Percentiles rank a stretch among this genome's conserved stretches.
Conservation (phyloP, 2,888 invertebrate genomes). For the Cepaea hortensis region DNA sequence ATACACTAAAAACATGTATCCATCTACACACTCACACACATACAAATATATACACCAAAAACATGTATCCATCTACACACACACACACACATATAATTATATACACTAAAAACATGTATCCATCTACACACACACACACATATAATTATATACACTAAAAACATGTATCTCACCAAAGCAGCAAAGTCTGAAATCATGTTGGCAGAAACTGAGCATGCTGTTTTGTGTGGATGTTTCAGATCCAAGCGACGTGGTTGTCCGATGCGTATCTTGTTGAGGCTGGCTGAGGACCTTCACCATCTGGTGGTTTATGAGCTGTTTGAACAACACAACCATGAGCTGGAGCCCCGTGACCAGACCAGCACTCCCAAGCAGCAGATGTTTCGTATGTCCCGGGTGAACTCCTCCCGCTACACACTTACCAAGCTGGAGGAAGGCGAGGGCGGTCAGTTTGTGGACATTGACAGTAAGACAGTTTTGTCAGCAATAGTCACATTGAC, state of each 20-base stretch:
- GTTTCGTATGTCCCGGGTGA: conserved; percentile 41
- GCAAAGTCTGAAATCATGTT: too few species aligned
- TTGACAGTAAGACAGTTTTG: conserved; percentile 38
- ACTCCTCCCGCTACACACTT: conserved; percentile 41
- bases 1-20: too few species aligned
- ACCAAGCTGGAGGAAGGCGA: conserved; percentile 45
- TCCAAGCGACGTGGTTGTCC: conserved; percentile 46
- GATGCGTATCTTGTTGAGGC: conserved; percentile 45
- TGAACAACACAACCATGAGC: conserved; percentile 46
- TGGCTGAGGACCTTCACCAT: conserved; percentile 47
- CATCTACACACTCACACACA: too few species aligned
- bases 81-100: too few species aligned
- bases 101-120: too few species aligned
- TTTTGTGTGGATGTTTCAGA: neutral
- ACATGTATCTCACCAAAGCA: too few species aligned
- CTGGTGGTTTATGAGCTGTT: conserved; percentile 46
- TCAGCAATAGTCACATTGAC: too few species aligned
- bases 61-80: too few species aligned
- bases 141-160: too few species aligned
- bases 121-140: too few species aligned
- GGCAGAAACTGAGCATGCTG: too few species aligned
- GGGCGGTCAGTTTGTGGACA: conserved; percentile 39
- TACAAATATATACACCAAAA: too few species aligned
- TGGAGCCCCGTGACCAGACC: conserved; percentile 37
- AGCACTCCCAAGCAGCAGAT: conserved; percentile 42